phyloP scores from a whole-genome alignment of 2,797 vertebrate species.

The Sebastes melanostomus region DNA sequence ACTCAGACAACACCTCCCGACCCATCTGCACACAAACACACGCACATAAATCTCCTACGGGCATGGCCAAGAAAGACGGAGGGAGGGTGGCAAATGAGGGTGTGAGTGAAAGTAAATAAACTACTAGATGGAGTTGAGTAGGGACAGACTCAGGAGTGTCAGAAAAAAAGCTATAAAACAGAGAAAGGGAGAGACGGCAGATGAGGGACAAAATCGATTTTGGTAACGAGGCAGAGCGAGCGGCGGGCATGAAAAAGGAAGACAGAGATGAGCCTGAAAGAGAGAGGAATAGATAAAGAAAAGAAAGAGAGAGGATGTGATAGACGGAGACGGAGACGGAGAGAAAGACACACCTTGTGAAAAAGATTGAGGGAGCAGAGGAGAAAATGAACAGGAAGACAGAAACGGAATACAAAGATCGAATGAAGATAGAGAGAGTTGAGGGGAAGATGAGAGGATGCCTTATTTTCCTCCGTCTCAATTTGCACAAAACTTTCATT shows the following conservation, averaged over 20 bases:
- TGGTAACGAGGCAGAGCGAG: constrained; percentile 28
- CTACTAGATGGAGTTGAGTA: constrained; percentile 30
- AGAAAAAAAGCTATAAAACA: constrained; percentile 30
- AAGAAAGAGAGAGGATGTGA: constrained; percentile 4
- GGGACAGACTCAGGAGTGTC: constrained; percentile 14
- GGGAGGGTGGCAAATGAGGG: constrained; percentile 18
- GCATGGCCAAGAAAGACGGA: background rate
- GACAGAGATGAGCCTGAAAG: constrained; percentile 19
- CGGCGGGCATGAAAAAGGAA: constrained; percentile 20
- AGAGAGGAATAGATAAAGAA: constrained; percentile 25
- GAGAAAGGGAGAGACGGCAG: constrained; percentile 15
- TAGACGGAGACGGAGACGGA: background rate
- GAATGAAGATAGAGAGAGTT: constrained; percentile 57
- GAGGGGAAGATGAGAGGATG: constrained; percentile 53
- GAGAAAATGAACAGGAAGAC: constrained; percentile 34
- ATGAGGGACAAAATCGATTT: constrained; percentile 54
- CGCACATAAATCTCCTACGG: constrained; percentile 19
- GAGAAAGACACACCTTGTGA: constrained; percentile 36
- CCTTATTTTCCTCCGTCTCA: constrained; percentile 73
- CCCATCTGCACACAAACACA: constrained; percentile 39
- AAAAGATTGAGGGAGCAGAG: constrained; percentile 38
- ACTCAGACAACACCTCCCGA: constrained; percentile 30
- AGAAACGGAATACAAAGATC: constrained; percentile 21
- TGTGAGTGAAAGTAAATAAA: constrained; percentile 48
- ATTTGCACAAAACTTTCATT: constrained; percentile 91